phyloP scores from a whole-genome alignment of 2,888 invertebrate species.

The Bhutanitis thaidina region DNA sequence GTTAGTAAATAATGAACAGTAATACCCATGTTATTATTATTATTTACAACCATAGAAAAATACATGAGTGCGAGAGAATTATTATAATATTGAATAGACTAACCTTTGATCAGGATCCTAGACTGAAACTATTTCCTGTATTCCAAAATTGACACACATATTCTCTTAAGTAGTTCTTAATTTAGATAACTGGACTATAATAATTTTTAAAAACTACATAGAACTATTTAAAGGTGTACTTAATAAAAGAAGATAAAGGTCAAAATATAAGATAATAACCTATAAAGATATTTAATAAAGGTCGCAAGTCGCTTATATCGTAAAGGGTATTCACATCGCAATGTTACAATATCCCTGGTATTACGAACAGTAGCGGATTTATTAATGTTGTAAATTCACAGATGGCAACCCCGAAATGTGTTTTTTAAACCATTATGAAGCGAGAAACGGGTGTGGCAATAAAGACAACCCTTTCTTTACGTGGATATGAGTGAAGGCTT shows the following conservation, averaged over 20 bases:
- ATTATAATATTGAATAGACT: no score
- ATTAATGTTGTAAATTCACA: constrained; percentile 21
- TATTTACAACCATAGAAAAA: no score
- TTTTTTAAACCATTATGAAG: constrained; percentile 9
- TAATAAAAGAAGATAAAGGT: neutral
- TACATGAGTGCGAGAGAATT: no score
- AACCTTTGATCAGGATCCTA: no score
- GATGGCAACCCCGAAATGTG: constrained; percentile 14
- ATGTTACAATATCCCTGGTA: constrained; percentile 2
- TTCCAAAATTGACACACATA: no score
- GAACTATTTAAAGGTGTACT: neutral
- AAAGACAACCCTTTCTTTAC: constrained; percentile 7
- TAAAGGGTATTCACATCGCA: neutral
- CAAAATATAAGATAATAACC: constrained; percentile 2
- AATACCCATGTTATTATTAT: no score
- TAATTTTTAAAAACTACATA: neutral
- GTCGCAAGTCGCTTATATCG: neutral
- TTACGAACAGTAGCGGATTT: constrained; percentile 10
- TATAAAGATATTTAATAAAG: constrained; percentile 9
- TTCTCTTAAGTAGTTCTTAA: no score
- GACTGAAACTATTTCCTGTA: no score
- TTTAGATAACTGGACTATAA: neutral
- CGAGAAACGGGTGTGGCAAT: constrained; percentile 4
- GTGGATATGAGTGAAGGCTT: constrained; percentile 2
- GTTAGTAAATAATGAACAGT: no score